A percentile compares a stretch with the other conserved stretches of the same genome.
These are phyloP conservation scores for Colossoma macropomum DNA, from an alignment of 2,113 vertebrate species.

Conservation along the genomic window DNA sequence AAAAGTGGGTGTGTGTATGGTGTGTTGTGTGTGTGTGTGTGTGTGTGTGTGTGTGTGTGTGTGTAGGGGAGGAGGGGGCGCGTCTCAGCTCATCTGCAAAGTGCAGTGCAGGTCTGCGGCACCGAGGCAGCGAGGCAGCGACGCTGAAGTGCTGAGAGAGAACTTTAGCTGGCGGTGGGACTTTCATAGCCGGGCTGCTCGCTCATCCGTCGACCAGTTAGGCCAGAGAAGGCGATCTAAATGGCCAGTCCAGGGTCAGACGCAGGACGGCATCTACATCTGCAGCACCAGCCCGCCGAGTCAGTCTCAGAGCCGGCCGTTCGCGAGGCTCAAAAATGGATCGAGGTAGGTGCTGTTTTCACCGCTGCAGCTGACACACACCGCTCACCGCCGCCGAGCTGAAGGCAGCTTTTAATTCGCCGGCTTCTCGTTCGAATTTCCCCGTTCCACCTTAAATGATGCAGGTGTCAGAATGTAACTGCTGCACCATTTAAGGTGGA, in stretches of 20 bases:
- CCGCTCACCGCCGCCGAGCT: neutral
- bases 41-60: rapidly evolving
- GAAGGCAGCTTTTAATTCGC: too few relatives aligned
- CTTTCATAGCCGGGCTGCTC: neutral
- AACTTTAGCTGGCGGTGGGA: conserved; percentile 16
- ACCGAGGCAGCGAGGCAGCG: conserved; percentile 49
- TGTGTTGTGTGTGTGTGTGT: rapidly evolving
- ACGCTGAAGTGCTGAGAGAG: conserved; percentile 20
- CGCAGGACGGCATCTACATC: conserved; percentile 64
- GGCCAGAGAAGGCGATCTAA: conserved; percentile 61
- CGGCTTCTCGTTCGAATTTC: too few relatives aligned
- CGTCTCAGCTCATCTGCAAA: conserved; percentile 62
- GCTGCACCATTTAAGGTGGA: too few relatives aligned
- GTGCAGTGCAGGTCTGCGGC: conserved; percentile 60
- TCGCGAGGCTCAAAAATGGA: conserved; percentile 92
- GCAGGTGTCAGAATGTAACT: too few relatives aligned
- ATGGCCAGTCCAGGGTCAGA: conserved; percentile 88
- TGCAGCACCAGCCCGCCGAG: conserved; percentile 76
- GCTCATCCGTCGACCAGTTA: conserved; percentile 1
- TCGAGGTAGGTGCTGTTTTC: conserved; percentile 83
- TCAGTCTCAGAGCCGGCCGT: conserved; percentile 82
- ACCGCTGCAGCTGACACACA: too few relatives aligned
- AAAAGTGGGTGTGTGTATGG: neutral
- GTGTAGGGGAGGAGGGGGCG: neutral
- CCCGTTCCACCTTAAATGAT: too few relatives aligned